Evolutionary conservation across 2,113 vertebrate species (phyloP).

Genomic region (Rhea pennata): DNA sequence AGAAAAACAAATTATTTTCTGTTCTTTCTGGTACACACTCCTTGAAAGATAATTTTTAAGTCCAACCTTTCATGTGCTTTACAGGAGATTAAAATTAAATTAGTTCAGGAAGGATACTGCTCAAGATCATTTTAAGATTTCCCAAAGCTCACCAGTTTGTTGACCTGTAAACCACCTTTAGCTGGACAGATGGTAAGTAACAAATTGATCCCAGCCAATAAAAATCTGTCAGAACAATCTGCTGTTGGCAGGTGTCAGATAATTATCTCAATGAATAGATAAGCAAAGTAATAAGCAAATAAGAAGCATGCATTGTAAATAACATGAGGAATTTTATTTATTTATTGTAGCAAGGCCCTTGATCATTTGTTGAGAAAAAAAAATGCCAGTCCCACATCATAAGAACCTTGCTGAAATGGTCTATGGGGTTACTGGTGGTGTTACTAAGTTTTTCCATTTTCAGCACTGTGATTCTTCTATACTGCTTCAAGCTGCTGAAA

Average conservation of each 20-base stretch:
- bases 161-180: constrained; percentile 91
- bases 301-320: constrained; percentile 74
- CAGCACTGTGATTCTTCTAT: not conserved
- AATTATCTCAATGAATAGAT: constrained; percentile 90
- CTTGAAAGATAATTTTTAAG: constrained; percentile 44
- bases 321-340: constrained; percentile 80
- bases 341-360: constrained; percentile 68
- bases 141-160: constrained; percentile 71
- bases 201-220: constrained; percentile 83
- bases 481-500: constrained; percentile 9
- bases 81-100: constrained; percentile 44
- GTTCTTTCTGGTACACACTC: not conserved
- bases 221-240: constrained; percentile 94
- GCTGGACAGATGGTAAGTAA: constrained; percentile 88
- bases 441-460: constrained; percentile 27
- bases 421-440: not conserved
- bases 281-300: constrained; percentile 80
- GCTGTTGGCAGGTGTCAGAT: constrained; percentile 90
- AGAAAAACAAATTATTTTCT: constrained; percentile 19
- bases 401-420: not conserved
- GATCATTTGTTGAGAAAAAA: not conserved
- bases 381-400: not conserved
- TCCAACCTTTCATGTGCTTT: constrained; percentile 43
- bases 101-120: constrained; percentile 50
- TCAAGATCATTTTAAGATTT: constrained; percentile 60